Evolutionary conservation across 2,113 vertebrate species (phyloP), one percentile per base, ranked within the genome.

Genomic region (Hyaena hyaena): DNA sequence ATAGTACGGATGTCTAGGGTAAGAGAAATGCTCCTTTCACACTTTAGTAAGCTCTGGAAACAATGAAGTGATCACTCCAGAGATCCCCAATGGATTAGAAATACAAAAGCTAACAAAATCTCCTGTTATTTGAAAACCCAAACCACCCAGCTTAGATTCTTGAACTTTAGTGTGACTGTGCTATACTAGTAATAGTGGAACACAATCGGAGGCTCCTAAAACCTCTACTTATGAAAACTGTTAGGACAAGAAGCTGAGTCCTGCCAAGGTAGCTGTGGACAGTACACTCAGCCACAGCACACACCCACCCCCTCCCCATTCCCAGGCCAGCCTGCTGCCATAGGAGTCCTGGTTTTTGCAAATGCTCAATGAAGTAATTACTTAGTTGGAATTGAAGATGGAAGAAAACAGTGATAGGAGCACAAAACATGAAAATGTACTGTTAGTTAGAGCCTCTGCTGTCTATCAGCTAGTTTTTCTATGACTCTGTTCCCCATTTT

Each of bases 21-120:
- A 94, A 93, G 31, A 68, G 15, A 95, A 94, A 66, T 76, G 28
- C n/a, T 77, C 85, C 21, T 53, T 50, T 77, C 53, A 48, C 15
- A 71, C 43, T 24, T 95, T 69, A 83, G 58, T 61, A 88, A 86
- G 5, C 66, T 80, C 8, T 87, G 61, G 45, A 58, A 83, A 69
- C 63, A 91, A 66, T 90, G 31, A 65, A 31, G 6, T 53, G 26
- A 23, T 96, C 24, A 33, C 63, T 84, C n/a, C 74, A 66, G 73
- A 61, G 63, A 69, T 83, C 15, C 14, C 82, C 73, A 63, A 14
- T 80, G 39, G 90, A 87, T 95, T 73, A 84, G 79, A 89, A 87
- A 77, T 39, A 35, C 39, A 81, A 61, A 90, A 89, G 33, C 19
- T 68, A 81, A 93, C 35, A 93, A 83, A 53, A 68, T 43, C 76